A percentile compares a stretch with the other conserved stretches of the same genome.
These are phyloP conservation scores for Rallus limicola DNA, from an alignment of 2,113 vertebrate species.

Conservation along the genomic window DNA sequence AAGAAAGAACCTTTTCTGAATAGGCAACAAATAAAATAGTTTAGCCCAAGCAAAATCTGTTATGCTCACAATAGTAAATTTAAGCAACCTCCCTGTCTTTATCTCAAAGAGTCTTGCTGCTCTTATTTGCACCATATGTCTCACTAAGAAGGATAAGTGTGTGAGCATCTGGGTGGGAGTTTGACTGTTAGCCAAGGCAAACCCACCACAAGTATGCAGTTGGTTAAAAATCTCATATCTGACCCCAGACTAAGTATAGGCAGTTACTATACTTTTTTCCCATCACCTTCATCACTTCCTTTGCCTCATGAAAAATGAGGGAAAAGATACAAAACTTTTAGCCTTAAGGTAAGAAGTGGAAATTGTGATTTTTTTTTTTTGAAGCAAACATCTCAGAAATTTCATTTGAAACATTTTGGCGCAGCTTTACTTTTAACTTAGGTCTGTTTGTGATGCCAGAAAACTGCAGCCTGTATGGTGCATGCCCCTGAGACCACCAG, in stretches of 20 bases:
- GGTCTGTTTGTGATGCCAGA: background rate
- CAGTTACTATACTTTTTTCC: background rate
- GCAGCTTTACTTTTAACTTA: background rate
- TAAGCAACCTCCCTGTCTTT: background rate
- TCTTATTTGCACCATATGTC: background rate
- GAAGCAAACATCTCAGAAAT: background rate
- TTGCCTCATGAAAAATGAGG: background rate
- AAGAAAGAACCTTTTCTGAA: background rate
- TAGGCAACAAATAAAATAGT: background rate
- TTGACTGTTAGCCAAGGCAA: background rate
- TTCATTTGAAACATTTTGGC: background rate
- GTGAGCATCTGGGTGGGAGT: background rate
- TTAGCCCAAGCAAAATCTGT: background rate
- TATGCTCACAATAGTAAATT: too few species aligned
- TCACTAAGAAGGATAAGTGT: background rate
- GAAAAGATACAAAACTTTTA: background rate
- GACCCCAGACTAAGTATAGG: background rate
- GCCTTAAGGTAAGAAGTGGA: background rate
- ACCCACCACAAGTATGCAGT: background rate
- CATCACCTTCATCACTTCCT: background rate
- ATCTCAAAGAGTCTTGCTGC: background rate
- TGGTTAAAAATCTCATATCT: background rate
- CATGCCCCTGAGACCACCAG: background rate
- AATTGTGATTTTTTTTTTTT: background rate
- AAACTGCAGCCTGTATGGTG: background rate